Evolutionary conservation across 2,797 vertebrate genomes (phyloP).

Genomic region (Platalea minor): DNA sequence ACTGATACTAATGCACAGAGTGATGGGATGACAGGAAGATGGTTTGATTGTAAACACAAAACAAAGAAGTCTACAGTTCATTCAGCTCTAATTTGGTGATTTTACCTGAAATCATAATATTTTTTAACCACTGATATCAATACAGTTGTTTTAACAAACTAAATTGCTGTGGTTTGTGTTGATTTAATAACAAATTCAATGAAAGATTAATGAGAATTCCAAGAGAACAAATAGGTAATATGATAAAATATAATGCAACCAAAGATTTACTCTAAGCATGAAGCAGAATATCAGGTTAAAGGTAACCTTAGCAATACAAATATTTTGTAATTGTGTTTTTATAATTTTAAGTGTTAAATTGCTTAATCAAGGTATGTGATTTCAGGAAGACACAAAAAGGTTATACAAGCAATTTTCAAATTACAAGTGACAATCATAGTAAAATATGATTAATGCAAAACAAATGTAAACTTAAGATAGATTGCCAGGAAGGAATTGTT

Average conservation of each 20-base stretch:
- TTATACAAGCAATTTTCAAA: neutral
- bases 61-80: neutral
- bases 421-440: neutral
- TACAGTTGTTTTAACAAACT: neutral
- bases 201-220: neutral
- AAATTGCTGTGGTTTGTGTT: neutral
- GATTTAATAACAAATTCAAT: neutral
- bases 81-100: neutral
- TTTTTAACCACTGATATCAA: neutral
- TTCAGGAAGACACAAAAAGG: neutral
- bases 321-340: neutral
- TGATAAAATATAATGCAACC: neutral
- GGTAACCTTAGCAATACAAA: neutral
- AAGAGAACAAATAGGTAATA: neutral
- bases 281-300: neutral
- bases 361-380: neutral
- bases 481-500: neutral
- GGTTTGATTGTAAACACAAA: neutral
- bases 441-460: neutral
- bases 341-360: neutral
- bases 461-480: neutral
- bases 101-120: neutral
- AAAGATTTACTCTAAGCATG: neutral
- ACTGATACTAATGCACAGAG: neutral
- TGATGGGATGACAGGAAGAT: neutral